A percentile compares a stretch with the other conserved stretches of the same genome.
Evolutionary conservation across 2,113 vertebrate species (phyloP).

Genomic region (Megaleporinus macrocephalus): DNA sequence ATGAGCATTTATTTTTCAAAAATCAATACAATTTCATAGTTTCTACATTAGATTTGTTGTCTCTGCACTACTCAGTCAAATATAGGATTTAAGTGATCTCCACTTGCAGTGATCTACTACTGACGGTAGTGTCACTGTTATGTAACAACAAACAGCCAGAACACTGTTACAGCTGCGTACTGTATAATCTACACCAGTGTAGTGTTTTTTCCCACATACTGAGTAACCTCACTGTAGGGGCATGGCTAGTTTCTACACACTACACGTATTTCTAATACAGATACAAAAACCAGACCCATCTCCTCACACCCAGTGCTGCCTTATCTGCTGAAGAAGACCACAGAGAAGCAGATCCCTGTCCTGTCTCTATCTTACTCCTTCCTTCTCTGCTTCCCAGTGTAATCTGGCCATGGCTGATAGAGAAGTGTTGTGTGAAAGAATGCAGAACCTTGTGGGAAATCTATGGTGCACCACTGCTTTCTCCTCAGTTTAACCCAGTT

Average conservation of each 20-base stretch:
- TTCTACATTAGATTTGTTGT: too few species aligned
- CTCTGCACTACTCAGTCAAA: too few species aligned
- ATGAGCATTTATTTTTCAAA: too few species aligned
- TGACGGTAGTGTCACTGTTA: too few species aligned
- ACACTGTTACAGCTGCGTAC: too few species aligned
- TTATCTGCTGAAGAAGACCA: not conserved
- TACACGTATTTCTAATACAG: not conserved
- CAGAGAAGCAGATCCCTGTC: not conserved
- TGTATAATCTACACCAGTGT: too few species aligned
- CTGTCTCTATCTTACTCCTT: not conserved
- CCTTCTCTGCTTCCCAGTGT: not conserved
- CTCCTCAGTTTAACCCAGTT: not conserved
- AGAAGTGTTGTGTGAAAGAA: conserved; percentile 21
- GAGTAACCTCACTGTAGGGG: not conserved
- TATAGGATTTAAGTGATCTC: too few species aligned
- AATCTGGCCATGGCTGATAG: not conserved
- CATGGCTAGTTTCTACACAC: not conserved
- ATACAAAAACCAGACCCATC: not conserved
- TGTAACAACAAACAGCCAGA: too few species aligned
- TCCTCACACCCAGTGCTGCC: not conserved
- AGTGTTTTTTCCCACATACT: too few species aligned
- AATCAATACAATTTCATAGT: too few species aligned
- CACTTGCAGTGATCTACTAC: too few species aligned
- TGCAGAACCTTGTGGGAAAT: not conserved
- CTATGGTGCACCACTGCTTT: conserved; percentile 11